These are phyloP conservation scores for Tholera decimalis DNA, from an alignment of 2,888 invertebrate genomes.

Conservation along the genomic window DNA sequence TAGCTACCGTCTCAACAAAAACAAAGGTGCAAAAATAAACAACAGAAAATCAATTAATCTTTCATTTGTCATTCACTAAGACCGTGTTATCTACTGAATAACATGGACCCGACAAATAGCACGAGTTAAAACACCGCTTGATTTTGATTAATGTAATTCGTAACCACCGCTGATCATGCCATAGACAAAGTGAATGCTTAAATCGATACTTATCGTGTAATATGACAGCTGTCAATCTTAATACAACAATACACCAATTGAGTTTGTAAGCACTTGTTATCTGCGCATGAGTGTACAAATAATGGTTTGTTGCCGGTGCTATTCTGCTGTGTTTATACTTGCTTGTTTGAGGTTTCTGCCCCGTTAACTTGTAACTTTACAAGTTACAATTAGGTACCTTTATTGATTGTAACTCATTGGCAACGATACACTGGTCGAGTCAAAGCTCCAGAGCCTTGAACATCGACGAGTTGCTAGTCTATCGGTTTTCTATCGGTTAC, in stretches of 20 bases:
- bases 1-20: background rate
- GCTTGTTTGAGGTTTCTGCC: background rate
- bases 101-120: slow-evolving; percentile 52
- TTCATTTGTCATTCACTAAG: slow-evolving; percentile 33
- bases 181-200: slow-evolving; percentile 62
- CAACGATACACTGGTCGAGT: no score
- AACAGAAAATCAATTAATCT: slow-evolving; percentile 32
- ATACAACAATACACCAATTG: slow-evolving; percentile 67
- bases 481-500: no score
- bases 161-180: slow-evolving; percentile 43
- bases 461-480: no score
- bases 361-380: background rate
- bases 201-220: slow-evolving; percentile 67
- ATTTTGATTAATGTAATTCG: slow-evolving; percentile 66
- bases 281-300: slow-evolving; percentile 47
- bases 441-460: no score
- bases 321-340: slow-evolving; percentile 19
- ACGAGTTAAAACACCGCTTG: slow-evolving; percentile 45
- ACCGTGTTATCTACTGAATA: slow-evolving; percentile 21
- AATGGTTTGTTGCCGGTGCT: slow-evolving; percentile 34
- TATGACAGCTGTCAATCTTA: slow-evolving; percentile 72
- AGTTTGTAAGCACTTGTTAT: slow-evolving; percentile 64
- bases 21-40: background rate
- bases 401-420: no score
- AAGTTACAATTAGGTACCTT: background rate